Evolutionary conservation across 2,797 vertebrate species (phyloP).

Genomic region (Poeciliopsis turneri): DNA sequence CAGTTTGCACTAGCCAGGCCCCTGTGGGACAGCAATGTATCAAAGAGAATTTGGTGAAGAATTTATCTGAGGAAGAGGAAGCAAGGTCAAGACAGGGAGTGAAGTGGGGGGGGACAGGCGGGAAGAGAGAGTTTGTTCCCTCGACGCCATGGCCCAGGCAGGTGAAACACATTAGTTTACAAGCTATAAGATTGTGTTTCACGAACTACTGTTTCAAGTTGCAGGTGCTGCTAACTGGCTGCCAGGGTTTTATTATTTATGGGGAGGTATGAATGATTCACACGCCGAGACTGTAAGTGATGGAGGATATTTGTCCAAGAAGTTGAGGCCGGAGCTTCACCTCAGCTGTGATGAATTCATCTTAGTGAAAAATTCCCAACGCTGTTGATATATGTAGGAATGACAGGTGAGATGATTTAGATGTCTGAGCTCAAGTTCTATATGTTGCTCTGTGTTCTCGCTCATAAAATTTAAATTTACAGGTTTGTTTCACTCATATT

Average conservation of each 20-base stretch:
- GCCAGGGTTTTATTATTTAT: conserved; percentile 80
- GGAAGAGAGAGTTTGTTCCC: conserved; percentile 36
- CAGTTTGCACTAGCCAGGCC: conserved; percentile 64
- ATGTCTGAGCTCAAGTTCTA: conserved; percentile 34
- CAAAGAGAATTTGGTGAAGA: conserved; percentile 68
- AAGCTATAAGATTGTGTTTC: conserved; percentile 76
- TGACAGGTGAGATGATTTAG: conserved; percentile 52
- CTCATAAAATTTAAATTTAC: conserved; percentile 28
- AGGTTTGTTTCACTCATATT: conserved; percentile 19
- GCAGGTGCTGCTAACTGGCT: conserved; percentile 74
- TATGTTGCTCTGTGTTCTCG: conserved; percentile 22
- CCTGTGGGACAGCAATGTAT: conserved; percentile 62
- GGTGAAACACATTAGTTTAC: conserved; percentile 82
- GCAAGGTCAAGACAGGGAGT: conserved; percentile 37
- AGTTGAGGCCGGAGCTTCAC: conserved; percentile 3
- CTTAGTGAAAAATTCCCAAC: conserved; percentile 32
- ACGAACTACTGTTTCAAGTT: conserved; percentile 74
- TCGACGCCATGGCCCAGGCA: conserved; percentile 42
- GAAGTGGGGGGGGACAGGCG: conserved; percentile 17
- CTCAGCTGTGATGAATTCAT: conserved; percentile 52
- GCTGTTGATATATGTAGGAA: conserved; percentile 34
- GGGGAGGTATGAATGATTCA: conserved; percentile 78
- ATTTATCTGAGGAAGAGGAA: conserved; percentile 62
- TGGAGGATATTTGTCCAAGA: conserved; percentile 56
- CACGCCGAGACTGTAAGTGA: conserved; percentile 59